Conservation (phyloP, 2,888 invertebrate genomes). For the Agelastica alni region DNA sequence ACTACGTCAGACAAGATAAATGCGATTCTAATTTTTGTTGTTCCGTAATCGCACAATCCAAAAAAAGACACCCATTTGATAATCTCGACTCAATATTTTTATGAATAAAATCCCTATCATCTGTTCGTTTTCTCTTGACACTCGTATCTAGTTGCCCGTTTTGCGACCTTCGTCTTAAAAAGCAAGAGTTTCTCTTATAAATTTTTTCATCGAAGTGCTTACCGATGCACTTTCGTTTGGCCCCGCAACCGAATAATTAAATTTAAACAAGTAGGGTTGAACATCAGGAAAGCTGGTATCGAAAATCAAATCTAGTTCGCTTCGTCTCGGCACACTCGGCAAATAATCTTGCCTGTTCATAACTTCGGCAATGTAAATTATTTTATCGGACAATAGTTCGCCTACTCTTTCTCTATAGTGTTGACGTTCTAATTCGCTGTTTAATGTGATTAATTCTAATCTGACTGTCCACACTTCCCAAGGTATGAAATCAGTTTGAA, state of each 20-base stretch:
- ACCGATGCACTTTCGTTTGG: conserved; percentile 76
- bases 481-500: conserved; percentile 88
- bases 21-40: too few relatives aligned
- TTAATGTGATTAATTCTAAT: conserved; percentile 83
- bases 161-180: conserved; percentile 60
- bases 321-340: conserved; percentile 92
- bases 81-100: too few relatives aligned
- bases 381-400: conserved; percentile 87
- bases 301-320: conserved; percentile 91
- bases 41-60: too few relatives aligned
- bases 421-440: conserved; percentile 85
- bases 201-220: conserved; percentile 86
- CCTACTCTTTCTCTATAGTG: conserved; percentile 86
- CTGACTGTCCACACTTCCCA: conserved; percentile 99
- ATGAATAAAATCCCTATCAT: too few relatives aligned
- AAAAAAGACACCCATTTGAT: too few relatives aligned
- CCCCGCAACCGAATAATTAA: conserved; percentile 80
- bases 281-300: conserved; percentile 92
- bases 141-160: background rate
- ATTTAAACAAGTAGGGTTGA: conserved; percentile 95
- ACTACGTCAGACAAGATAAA: too few relatives aligned
- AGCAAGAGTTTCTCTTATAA: conserved; percentile 83
- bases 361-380: conserved; percentile 91
- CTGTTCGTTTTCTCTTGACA: conserved; percentile 1
- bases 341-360: conserved; percentile 96